phyloP scores from a whole-genome alignment of 1,140 invertebrate species.

The Acromyrmex echinatior region DNA sequence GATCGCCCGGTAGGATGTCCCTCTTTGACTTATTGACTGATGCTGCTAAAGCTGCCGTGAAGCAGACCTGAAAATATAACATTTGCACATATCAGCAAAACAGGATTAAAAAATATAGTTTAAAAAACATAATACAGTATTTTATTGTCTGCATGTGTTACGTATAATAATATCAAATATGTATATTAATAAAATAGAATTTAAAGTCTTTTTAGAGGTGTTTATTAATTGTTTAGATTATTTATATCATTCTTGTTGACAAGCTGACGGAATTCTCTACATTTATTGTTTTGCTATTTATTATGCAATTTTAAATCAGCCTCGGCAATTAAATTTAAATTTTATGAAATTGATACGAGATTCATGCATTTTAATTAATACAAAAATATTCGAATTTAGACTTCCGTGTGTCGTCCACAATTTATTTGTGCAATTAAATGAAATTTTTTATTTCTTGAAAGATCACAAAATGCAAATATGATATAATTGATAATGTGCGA shows the following conservation, averaged over 20 bases:
- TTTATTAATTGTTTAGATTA: neutral
- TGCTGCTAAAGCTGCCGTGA: slow-evolving; percentile 70
- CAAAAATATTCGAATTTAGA: slow-evolving; percentile 10
- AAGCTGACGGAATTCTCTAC: neutral
- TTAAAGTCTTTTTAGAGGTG: neutral
- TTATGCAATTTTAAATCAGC: slow-evolving; percentile 35
- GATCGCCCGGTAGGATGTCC: slow-evolving; percentile 81
- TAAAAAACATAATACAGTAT: neutral
- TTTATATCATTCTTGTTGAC: neutral
- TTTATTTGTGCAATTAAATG: neutral
- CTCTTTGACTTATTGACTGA: slow-evolving; percentile 71
- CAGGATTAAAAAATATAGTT: neutral
- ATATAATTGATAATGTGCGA: neutral
- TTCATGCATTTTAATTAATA: slow-evolving; percentile 40
- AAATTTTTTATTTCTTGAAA: neutral
- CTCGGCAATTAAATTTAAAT: slow-evolving; percentile 21
- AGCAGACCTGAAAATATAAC: slow-evolving; percentile 73
- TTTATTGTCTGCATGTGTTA: neutral
- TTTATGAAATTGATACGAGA: slow-evolving; percentile 51
- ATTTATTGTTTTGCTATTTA: slow-evolving; percentile 28
- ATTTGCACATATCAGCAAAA: slow-evolving; percentile 5
- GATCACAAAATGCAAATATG: slow-evolving; percentile 29
- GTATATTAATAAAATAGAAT: slow-evolving; percentile 6
- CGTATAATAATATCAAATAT: neutral
- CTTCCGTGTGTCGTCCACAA: neutral